Evolutionary conservation across 2,113 vertebrate species (phyloP).

Genomic region (Silurus glanis): DNA sequence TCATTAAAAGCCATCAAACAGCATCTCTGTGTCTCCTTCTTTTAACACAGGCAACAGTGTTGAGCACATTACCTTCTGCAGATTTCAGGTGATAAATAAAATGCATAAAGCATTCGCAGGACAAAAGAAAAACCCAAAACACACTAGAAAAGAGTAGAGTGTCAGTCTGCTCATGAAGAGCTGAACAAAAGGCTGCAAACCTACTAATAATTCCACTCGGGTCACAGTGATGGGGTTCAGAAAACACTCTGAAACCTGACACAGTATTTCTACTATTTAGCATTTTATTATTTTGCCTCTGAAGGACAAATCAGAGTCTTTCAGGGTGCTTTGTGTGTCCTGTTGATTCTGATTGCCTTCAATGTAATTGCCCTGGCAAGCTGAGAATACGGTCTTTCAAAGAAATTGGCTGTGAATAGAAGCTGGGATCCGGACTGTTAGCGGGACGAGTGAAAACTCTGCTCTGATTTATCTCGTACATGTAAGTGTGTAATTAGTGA

Average conservation of each 20-base stretch:
- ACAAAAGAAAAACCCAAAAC: background rate
- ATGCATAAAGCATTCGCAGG: conserved; percentile 5
- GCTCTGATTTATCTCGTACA: conserved; percentile 22
- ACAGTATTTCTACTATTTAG: background rate
- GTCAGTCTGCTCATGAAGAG: background rate
- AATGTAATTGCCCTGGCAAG: conserved; percentile 54
- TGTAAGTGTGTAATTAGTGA: background rate
- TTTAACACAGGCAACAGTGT: background rate
- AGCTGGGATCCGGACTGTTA: conserved; percentile 26
- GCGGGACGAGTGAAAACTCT: background rate
- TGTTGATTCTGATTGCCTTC: conserved; percentile 48
- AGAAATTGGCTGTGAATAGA: conserved; percentile 52
- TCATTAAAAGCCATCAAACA: conserved; percentile 28
- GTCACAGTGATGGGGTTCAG: conserved; percentile 48
- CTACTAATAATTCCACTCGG: conserved; percentile 46
- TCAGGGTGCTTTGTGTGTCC: conserved; percentile 17
- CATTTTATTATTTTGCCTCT: conserved; percentile 51
- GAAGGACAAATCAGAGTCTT: conserved; percentile 50
- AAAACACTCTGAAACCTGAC: conserved; percentile 40
- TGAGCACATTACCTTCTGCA: background rate
- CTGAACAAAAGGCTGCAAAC: conserved; percentile 44
- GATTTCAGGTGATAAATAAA: background rate
- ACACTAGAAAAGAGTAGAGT: background rate
- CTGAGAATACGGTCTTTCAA: conserved; percentile 50
- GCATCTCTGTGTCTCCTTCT: conserved; percentile 9